phyloP scores from a whole-genome alignment of 2,113 vertebrate genomes.

The Odocoileus hemionus region DNA sequence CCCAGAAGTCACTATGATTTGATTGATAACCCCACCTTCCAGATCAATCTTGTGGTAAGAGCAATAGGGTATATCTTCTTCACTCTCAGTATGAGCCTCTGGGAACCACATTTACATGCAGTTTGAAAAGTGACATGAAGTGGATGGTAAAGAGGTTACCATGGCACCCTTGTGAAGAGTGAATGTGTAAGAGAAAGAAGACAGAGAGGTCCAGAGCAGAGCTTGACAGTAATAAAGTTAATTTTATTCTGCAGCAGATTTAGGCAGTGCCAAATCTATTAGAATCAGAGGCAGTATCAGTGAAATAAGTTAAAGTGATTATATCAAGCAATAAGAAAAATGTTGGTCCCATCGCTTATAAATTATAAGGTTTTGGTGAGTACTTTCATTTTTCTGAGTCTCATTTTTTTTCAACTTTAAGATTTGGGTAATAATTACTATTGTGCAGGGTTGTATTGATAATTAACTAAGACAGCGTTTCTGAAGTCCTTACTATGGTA shows the following conservation, averaged over 20 bases:
- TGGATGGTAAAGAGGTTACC: background rate
- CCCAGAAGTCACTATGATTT: background rate
- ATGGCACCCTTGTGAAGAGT: background rate
- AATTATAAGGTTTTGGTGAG: background rate
- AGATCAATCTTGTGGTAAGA: background rate
- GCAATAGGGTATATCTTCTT: background rate
- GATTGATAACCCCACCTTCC: background rate
- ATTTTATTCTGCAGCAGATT: background rate
- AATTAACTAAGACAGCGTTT: background rate
- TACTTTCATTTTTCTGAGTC: background rate
- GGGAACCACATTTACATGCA: background rate
- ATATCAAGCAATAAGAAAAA: background rate
- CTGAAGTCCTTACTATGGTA: background rate
- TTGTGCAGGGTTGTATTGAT: background rate
- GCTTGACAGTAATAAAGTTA: background rate
- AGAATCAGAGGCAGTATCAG: background rate
- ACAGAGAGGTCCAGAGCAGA: background rate
- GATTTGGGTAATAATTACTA: background rate
- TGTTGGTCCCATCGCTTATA: background rate
- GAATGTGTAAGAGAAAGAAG: background rate
- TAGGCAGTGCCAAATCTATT: background rate
- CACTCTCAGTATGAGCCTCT: background rate
- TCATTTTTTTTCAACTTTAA: background rate
- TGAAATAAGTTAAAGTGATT: background rate
- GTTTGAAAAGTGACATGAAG: background rate